phyloP scores from a whole-genome alignment of 1,140 invertebrate species.

The Palaemon carinicauda region DNA sequence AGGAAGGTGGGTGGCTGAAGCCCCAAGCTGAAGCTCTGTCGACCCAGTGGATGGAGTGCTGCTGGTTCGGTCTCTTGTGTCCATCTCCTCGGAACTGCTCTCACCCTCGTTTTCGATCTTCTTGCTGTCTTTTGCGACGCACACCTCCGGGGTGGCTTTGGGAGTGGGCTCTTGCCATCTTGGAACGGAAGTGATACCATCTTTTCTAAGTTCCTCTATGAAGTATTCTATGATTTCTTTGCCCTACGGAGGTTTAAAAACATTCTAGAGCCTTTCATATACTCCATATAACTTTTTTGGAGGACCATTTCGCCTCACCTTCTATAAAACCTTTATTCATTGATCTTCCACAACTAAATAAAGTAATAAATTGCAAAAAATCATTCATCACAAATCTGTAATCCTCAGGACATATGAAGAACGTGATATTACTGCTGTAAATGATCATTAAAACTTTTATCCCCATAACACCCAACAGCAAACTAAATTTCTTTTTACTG shows the following conservation, averaged over 20 bases:
- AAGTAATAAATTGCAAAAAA: no score
- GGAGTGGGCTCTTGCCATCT: conserved; percentile 45
- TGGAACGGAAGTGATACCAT: conserved; percentile 77
- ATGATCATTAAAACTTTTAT: no score
- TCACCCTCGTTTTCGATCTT: conserved; percentile 61
- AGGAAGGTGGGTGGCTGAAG: conserved; percentile 60
- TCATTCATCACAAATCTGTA: no score
- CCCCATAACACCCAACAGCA: no score
- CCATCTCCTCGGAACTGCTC: conserved; percentile 30
- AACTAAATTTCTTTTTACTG: no score
- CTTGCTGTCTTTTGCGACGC: conserved; percentile 67
- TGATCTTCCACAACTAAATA: no score
- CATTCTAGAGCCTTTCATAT: background rate
- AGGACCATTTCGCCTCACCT: no score
- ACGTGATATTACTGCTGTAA: no score
- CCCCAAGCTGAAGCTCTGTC: conserved; percentile 61
- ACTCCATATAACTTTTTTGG: background rate
- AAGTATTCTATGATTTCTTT: conserved; percentile 97
- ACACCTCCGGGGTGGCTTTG: conserved; percentile 8
- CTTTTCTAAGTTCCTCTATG: conserved; percentile 80
- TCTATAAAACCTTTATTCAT: no score
- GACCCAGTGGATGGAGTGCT: conserved; percentile 43
- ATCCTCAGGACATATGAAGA: no score
- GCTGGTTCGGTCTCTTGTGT: conserved; percentile 15
- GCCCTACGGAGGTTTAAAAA: conserved; percentile 70